These are phyloP conservation scores for Melipona beecheii DNA, from an alignment of 2,888 invertebrate genomes.

Conservation along the genomic window DNA sequence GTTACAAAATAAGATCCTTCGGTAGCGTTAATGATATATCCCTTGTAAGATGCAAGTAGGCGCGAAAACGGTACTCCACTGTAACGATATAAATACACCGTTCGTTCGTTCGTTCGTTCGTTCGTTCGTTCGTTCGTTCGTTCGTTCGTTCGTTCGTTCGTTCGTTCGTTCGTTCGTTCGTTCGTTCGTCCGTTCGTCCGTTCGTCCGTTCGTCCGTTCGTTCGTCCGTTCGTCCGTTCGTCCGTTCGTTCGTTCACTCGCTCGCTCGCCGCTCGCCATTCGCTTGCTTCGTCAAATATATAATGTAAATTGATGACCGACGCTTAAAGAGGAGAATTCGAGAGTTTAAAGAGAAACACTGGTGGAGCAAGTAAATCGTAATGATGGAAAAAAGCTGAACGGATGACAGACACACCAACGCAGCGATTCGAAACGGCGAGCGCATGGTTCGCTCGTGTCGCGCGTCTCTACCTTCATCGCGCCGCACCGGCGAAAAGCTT, in stretches of 20 bases:
- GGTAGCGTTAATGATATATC: constrained; percentile 68
- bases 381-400: constrained; percentile 39
- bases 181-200: constrained; percentile 78
- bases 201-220: constrained; percentile 80
- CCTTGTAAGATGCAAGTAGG: constrained; percentile 72
- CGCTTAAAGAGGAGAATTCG: constrained; percentile 57
- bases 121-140: background rate
- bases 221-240: constrained; percentile 32
- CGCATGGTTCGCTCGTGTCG: constrained; percentile 31
- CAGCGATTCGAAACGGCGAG: constrained; percentile 22
- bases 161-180: constrained; percentile 76
- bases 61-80: constrained; percentile 73
- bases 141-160: background rate
- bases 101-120: background rate
- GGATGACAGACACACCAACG: constrained; percentile 46
- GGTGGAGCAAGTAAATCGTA: constrained; percentile 33
- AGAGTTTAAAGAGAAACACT: constrained; percentile 61
- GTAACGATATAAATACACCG: constrained; percentile 71
- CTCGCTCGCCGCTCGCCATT: constrained; percentile 66
- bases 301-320: constrained; percentile 79
- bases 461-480: constrained; percentile 23
- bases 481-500: constrained; percentile 44
- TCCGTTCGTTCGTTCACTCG: background rate
- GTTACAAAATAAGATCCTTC: constrained; percentile 51
- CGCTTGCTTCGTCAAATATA: constrained; percentile 82